phyloP scores from a whole-genome alignment of 2,113 vertebrate genomes.

The Centropus bengalensis region DNA sequence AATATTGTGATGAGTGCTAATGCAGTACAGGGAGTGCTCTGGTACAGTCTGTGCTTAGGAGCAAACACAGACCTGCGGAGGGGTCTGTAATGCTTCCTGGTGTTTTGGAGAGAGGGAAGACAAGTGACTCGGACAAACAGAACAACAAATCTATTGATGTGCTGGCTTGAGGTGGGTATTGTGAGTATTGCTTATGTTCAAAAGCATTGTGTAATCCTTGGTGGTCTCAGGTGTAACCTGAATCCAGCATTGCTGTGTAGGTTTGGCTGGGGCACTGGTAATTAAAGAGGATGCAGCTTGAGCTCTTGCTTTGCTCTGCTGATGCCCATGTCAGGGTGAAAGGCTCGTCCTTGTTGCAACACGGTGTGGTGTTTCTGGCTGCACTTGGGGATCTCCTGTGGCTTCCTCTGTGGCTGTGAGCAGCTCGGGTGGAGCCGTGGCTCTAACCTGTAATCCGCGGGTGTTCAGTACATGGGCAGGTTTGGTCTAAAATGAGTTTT shows the following conservation, averaged over 20 bases:
- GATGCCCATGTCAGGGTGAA: not conserved
- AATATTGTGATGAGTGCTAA: not conserved
- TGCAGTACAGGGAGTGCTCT: not conserved
- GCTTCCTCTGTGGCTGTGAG: not conserved
- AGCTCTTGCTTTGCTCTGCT: not conserved
- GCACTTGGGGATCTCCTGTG: not conserved
- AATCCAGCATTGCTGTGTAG: not conserved
- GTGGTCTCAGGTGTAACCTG: no score
- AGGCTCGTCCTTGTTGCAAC: not conserved
- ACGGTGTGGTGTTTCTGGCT: not conserved
- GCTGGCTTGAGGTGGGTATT: not conserved
- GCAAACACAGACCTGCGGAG: not conserved
- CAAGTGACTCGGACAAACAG: not conserved
- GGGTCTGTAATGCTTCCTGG: not conserved
- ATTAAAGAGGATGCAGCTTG: not conserved
- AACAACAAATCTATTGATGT: not conserved
- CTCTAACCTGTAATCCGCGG: not conserved
- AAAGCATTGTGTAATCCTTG: accelerated
- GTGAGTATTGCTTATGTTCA: not conserved
- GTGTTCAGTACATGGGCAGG: not conserved
- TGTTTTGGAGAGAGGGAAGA: not conserved
- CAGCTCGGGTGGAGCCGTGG: not conserved
- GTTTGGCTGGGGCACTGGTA: not conserved
- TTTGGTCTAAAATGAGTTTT: not conserved
- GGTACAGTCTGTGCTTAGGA: not conserved